Conservation (phyloP, 1,140 invertebrate genomes). For the Ephestia elutella region DNA sequence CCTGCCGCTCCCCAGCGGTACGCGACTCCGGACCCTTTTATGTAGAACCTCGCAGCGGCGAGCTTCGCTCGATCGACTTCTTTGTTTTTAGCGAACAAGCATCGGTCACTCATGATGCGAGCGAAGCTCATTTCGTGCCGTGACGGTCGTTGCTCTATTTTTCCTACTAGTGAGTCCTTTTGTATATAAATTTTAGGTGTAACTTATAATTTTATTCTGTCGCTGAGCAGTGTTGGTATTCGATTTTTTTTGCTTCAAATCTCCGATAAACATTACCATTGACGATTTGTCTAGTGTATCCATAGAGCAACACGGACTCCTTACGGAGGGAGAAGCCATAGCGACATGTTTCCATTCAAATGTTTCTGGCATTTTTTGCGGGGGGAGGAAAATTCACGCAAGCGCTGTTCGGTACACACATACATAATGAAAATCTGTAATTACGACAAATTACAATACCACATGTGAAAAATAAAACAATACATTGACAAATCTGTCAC, state of each 20-base stretch:
- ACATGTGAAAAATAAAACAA: too few species aligned
- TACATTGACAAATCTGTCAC: too few species aligned
- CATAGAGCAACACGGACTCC: too few species aligned
- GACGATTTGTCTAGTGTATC: neutral
- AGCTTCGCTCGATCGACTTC: conserved; percentile 41
- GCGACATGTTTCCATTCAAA: too few species aligned
- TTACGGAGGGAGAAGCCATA: too few species aligned
- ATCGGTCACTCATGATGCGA: conserved; percentile 26
- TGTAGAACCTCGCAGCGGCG: conserved; percentile 60
- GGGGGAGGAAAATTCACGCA: too few species aligned
- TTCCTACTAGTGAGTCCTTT: conserved; percentile 70
- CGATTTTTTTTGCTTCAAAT: neutral
- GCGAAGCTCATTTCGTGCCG: conserved; percentile 61
- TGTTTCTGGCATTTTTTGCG: too few species aligned
- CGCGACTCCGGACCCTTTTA: conserved; percentile 39
- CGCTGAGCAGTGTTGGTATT: conserved; percentile 36
- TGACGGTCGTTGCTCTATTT: conserved; percentile 62
- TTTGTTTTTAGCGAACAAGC: conserved; percentile 16
- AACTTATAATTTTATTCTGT: conserved; percentile 37
- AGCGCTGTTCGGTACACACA: too few species aligned
- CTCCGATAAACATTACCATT: neutral
- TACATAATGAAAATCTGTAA: too few species aligned
- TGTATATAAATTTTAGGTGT: conserved; percentile 51
- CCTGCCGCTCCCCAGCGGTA: conserved; percentile 41
- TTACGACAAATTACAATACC: too few species aligned